Evolutionary conservation across 2,797 vertebrate species (phyloP).

Genomic region (Choloepus didactylus): DNA sequence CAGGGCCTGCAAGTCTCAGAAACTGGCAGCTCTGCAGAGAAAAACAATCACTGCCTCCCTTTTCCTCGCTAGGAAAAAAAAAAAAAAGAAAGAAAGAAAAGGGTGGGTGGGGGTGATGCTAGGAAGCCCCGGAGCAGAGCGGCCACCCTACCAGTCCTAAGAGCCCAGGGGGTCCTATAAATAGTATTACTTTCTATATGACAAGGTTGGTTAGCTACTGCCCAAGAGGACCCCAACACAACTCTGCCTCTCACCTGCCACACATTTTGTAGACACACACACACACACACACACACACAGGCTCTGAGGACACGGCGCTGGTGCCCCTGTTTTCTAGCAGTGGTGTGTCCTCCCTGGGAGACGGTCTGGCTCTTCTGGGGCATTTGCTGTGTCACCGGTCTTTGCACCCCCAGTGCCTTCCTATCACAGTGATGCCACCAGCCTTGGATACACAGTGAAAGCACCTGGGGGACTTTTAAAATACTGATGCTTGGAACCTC

Average conservation of each 20-base stretch:
- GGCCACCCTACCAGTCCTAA: neutral
- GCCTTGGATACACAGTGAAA: neutral
- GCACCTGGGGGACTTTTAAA: neutral
- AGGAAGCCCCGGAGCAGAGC: neutral
- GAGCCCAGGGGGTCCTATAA: neutral
- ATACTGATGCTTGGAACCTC: neutral
- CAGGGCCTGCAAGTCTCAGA: neutral
- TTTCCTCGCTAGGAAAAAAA: slow-evolving; percentile 39
- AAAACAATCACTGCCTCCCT: neutral
- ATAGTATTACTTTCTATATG: neutral
- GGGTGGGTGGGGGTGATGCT: too few species aligned
- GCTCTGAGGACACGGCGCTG: neutral
- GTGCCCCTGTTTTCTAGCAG: neutral
- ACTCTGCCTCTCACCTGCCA: neutral
- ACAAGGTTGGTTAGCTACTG: neutral
- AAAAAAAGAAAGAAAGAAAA: neutral
- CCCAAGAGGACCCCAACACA: neutral
- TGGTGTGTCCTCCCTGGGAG: neutral
- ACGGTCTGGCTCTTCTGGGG: neutral
- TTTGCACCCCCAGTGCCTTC: neutral
- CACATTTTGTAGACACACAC: neutral
- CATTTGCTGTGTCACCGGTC: neutral
- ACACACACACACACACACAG: too few species aligned
- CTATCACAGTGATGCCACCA: neutral
- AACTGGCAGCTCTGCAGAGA: slow-evolving; percentile 23